Evolutionary conservation across 2,113 vertebrate genomes (phyloP).

Genomic region (Ophthalmotilapia sp.): DNA sequence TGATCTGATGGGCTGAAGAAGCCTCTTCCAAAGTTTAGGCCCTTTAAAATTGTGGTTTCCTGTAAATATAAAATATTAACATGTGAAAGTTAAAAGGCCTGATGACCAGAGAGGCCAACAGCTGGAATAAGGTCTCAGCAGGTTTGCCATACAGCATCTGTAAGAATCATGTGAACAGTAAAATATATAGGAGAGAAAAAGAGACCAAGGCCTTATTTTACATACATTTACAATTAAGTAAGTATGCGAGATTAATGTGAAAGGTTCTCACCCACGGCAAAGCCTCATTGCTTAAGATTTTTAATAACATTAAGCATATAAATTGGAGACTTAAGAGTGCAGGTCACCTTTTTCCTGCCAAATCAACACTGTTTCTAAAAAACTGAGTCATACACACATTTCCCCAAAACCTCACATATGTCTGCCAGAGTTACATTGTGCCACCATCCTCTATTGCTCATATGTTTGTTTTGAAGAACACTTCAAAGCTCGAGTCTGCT

Average conservation of each 20-base stretch:
- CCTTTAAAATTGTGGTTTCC: neutral
- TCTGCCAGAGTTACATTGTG: neutral
- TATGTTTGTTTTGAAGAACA: slow-evolving; percentile 19
- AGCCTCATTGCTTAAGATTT: neutral
- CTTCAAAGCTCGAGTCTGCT: neutral
- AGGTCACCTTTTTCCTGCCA: neutral
- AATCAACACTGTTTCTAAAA: neutral
- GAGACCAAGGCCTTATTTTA: neutral
- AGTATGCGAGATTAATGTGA: neutral
- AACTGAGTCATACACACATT: neutral
- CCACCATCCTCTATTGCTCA: neutral
- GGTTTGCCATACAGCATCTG: neutral
- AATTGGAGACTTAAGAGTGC: neutral
- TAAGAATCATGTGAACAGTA: neutral
- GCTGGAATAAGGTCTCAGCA: neutral
- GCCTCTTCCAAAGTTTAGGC: neutral
- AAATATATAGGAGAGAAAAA: neutral
- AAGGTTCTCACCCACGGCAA: neutral
- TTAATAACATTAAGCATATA: neutral
- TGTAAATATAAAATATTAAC: neutral
- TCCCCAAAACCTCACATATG: neutral
- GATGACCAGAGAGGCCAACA: neutral
- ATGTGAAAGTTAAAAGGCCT: neutral
- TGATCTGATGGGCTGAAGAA: neutral
- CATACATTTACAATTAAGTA: neutral